Evolutionary conservation across 2,113 vertebrate species (phyloP), one percentile per base, ranked within the genome.

Genomic region (Colistium nudipinnis): DNA sequence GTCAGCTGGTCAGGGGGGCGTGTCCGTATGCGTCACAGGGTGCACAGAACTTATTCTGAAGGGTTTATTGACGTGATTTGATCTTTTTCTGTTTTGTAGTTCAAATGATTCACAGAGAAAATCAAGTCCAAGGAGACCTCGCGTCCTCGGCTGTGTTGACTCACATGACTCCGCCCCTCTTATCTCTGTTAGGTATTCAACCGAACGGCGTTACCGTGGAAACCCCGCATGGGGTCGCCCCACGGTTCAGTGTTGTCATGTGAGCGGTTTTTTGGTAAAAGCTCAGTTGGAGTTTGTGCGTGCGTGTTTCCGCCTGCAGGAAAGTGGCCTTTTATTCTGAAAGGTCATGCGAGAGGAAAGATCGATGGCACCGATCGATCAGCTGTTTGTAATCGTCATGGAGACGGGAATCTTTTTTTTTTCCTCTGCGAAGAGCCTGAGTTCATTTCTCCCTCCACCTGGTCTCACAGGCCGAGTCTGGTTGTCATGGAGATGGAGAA

Each of bases 401-500:
- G n/a, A n/a, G n/a, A n/a, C n/a, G n/a, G n/a, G n/a, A n/a, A n/a
- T n/a, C n/a, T n/a, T n/a, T n/a, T n/a, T n/a, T n/a, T n/a, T n/a
- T 9, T 35, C 16, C 2, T 39, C 36, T 17, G 36, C n/a, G 31
- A 6, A 33, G 9, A 33, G 31, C 4, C 33, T 48, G 31, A 4
- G 38, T 24, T 63, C 3, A 0, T 10, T 53, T 12, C 56, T 69
- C 77, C 63, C 67, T 51, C 6, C 35, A 8, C 39, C 4, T 1
- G 0, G 71, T 56, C 78, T 78, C 51, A 2, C 80, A 73, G 73
- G 64, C 7, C 6, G 53, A 7, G 3, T 14, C 7, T 30, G 2
- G 84, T 88, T 52, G 76, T 43, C 67, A 76, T 87, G 85, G 81
- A 36, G 13, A 74, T 75, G 7, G 38, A 30, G 52, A 47, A 33